Percentiles rank a stretch among this genome's conserved stretches.
These are phyloP conservation scores for Gorsachius magnificus DNA, from an alignment of 2,797 vertebrate species.

Conservation along the genomic window DNA sequence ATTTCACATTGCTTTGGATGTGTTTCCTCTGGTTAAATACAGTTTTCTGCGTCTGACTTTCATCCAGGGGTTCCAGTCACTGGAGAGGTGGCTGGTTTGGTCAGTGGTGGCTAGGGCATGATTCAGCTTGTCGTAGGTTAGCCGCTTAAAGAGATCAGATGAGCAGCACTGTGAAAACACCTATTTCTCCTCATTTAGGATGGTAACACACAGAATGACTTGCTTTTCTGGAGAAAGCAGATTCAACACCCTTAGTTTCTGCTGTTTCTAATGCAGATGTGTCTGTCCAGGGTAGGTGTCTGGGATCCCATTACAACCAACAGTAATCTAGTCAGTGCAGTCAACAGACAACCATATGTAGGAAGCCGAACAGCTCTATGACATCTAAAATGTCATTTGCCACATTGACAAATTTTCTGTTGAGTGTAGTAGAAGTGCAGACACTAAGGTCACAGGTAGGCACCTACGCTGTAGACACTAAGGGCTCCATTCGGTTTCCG, in stretches of 20 bases:
- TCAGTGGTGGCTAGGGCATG: background rate
- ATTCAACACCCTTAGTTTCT: background rate
- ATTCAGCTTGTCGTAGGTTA: background rate
- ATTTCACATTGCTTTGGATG: background rate
- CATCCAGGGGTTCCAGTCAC: background rate
- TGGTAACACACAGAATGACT: background rate
- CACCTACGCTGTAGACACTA: background rate
- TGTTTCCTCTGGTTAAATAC: background rate
- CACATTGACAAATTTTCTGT: background rate
- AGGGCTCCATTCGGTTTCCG: background rate
- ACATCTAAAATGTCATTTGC: background rate
- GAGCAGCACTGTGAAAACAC: background rate
- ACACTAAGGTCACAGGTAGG: background rate
- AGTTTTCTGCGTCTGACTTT: background rate
- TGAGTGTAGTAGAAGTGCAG: background rate
- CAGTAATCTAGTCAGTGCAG: background rate
- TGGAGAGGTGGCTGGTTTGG: background rate
- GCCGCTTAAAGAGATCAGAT: background rate
- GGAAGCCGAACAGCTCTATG: background rate
- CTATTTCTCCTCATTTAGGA: background rate
- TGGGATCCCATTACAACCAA: background rate
- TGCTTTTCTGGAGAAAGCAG: background rate
- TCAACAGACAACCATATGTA: background rate
- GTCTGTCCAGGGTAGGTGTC: too few species aligned
- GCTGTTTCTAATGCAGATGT: background rate